These are phyloP conservation scores for Isoperla grammatica DNA, from an alignment of 2,888 invertebrate species.

Conservation along the genomic window DNA sequence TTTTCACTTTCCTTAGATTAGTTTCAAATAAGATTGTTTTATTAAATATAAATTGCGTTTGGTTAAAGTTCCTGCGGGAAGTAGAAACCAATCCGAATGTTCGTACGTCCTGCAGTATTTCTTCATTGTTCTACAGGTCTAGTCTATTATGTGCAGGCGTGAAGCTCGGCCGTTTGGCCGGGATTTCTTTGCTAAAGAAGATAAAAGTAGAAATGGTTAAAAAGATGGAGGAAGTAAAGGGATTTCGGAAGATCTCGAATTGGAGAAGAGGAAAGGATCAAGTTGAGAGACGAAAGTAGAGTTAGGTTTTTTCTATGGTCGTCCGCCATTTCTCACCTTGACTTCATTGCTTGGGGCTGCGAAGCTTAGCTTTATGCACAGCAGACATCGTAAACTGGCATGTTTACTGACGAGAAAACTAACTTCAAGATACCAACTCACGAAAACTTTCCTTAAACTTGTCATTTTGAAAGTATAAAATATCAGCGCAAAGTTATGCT, in stretches of 20 bases:
- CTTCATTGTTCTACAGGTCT: too few relatives aligned
- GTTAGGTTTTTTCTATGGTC: constrained; percentile 16
- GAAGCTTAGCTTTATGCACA: not conserved
- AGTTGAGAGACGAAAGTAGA: constrained; percentile 13
- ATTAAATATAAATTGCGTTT: too few relatives aligned
- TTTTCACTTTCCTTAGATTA: too few relatives aligned
- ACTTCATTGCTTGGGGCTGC: not conserved
- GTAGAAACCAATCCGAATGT: too few relatives aligned
- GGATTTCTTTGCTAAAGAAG: constrained; percentile 14
- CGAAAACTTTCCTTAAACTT: too few relatives aligned
- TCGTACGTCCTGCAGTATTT: too few relatives aligned
- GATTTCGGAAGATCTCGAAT: constrained; percentile 17
- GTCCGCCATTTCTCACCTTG: constrained; percentile 15
- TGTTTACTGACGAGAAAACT: not conserved
- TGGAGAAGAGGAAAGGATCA: constrained; percentile 18
- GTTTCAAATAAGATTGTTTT: too few relatives aligned
- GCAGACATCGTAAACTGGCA: not conserved
- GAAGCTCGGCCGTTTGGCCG: not conserved
- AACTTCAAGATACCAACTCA: too few relatives aligned
- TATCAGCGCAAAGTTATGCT: too few relatives aligned
- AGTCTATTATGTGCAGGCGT: too few relatives aligned
- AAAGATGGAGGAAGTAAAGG: constrained; percentile 12
- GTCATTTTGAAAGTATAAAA: too few relatives aligned
- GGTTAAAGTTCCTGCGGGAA: too few relatives aligned
- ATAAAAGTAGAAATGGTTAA: constrained; percentile 12